Evolutionary conservation across 2,888 invertebrate species (phyloP).

Genomic region (Craniophora ligustri): DNA sequence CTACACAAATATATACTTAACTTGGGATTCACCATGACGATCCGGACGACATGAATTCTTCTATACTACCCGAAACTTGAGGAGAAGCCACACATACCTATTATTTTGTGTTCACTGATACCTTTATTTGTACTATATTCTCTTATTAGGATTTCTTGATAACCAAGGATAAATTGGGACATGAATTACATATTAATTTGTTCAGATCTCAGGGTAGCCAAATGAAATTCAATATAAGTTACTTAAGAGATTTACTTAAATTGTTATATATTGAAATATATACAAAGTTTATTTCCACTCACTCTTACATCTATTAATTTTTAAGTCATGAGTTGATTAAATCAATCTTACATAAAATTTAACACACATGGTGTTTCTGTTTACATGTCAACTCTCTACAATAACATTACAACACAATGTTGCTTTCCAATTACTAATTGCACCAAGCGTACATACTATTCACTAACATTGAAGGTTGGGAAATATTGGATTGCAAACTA

Average conservation of each 20-base stretch:
- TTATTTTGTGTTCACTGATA: conserved; percentile 53
- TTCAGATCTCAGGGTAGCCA: conserved; percentile 87
- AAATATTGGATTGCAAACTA: conserved; percentile 18
- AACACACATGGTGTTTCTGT: conserved; percentile 77
- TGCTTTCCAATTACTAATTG: conserved; percentile 74
- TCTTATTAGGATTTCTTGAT: background rate
- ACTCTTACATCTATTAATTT: conserved; percentile 82
- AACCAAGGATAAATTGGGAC: background rate
- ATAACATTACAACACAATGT: conserved; percentile 70
- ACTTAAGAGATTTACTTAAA: conserved; percentile 88
- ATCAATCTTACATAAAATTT: conserved; percentile 83
- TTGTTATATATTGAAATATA: conserved; percentile 86
- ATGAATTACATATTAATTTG: conserved; percentile 17
- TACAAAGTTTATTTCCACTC: conserved; percentile 86
- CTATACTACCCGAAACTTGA: conserved; percentile 17
- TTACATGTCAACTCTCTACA: conserved; percentile 75
- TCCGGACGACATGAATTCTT: conserved; percentile 30
- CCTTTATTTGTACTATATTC: conserved; percentile 12
- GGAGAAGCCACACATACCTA: conserved; percentile 48
- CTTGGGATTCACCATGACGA: conserved; percentile 42
- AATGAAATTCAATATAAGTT: conserved; percentile 84
- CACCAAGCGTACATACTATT: conserved; percentile 71
- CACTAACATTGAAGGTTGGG: conserved; percentile 47
- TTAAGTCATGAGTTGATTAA: conserved; percentile 86
- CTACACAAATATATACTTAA: conserved; percentile 54